Evolutionary conservation across 2,888 invertebrate genomes (phyloP).

Genomic region (Lumbricus terrestris): DNA sequence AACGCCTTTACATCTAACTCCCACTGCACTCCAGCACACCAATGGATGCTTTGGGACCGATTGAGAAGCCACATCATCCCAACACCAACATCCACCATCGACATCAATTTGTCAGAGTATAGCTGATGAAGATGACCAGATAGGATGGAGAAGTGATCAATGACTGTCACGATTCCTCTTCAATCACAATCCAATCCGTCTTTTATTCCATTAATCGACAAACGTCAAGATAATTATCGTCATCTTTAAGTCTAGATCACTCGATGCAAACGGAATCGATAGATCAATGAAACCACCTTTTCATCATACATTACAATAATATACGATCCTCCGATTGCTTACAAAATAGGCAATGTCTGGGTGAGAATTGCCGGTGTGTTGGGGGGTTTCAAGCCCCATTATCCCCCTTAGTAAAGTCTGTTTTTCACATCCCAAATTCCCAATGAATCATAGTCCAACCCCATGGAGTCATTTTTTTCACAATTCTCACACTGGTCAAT

Average conservation of each 20-base stretch:
- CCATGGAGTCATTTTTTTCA: too few relatives aligned
- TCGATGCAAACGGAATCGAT: background rate
- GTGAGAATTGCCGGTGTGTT: too few relatives aligned
- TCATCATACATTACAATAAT: background rate
- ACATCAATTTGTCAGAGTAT: background rate
- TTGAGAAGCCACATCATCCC: background rate
- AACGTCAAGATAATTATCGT: background rate
- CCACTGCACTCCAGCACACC: background rate
- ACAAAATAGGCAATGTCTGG: too few relatives aligned
- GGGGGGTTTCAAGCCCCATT: too few relatives aligned
- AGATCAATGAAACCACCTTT: background rate
- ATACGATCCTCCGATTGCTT: background rate
- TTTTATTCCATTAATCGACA: background rate
- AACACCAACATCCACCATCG: background rate
- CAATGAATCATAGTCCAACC: too few relatives aligned
- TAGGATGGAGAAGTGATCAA: constrained; percentile 3
- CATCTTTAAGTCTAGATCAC: background rate
- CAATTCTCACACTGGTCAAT: too few relatives aligned
- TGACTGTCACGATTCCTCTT: background rate
- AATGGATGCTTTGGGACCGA: background rate
- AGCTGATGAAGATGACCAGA: background rate
- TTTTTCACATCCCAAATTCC: too few relatives aligned
- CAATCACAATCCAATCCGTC: background rate
- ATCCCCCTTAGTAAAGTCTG: too few relatives aligned
- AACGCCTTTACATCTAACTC: background rate